Percentiles rank a stretch among this genome's conserved stretches.
Evolutionary conservation across 1,140 invertebrate species (phyloP).

Genomic region (Nephotettix cincticeps): DNA sequence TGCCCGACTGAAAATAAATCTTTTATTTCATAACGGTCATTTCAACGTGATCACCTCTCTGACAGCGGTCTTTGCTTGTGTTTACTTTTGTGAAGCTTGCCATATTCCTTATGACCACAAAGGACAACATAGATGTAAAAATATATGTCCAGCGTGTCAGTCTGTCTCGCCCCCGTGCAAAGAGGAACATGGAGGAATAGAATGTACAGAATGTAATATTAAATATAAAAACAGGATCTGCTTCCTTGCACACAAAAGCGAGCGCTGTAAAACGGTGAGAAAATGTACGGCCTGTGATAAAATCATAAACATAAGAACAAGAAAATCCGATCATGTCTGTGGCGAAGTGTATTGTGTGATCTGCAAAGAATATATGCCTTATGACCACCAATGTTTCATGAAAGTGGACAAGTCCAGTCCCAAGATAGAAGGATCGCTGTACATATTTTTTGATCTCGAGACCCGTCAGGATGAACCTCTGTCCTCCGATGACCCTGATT

Average conservation of each 20-base stretch:
- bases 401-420: neutral
- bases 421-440: neutral
- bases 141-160: neutral
- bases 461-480: neutral
- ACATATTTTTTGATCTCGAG: constrained; percentile 13
- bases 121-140: constrained; percentile 4
- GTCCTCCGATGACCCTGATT: neutral
- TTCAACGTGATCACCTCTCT: constrained; percentile 10
- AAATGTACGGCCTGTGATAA: constrained; percentile 14
- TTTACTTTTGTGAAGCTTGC: constrained; percentile 13
- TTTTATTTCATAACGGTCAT: constrained; percentile 5
- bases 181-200: neutral
- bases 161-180: neutral
- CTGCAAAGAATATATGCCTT: neutral
- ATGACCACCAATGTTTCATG: constrained; percentile 6
- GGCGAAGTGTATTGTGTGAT: constrained; percentile 9
- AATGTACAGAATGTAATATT: neutral
- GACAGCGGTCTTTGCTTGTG: constrained; percentile 12
- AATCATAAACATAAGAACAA: neutral
- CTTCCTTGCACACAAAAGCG: neutral
- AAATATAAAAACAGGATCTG: neutral
- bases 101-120: neutral
- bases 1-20: neutral
- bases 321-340: constrained; percentile 15
- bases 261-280: neutral